Conservation (phyloP, 92 coral and sea anemone species). For the Heteractis magnifica region DNA sequence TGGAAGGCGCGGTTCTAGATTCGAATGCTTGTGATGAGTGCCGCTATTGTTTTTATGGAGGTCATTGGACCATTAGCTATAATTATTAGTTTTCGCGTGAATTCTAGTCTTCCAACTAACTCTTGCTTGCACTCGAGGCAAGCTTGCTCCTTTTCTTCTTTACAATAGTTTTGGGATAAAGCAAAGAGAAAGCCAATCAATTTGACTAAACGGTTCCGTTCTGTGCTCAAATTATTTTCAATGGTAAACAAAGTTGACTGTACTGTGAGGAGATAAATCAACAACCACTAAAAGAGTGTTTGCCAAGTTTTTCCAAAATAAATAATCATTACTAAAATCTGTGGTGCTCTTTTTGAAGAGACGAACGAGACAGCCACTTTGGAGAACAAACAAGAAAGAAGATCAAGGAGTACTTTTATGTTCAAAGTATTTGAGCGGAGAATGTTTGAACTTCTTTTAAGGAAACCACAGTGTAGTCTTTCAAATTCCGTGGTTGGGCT, state of each 20-base stretch:
- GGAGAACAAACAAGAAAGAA: slow-evolving; percentile 15
- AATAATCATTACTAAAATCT: slow-evolving; percentile 14
- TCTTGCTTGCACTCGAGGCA: background rate
- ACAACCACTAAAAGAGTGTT: slow-evolving; percentile 14
- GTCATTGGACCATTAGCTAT: background rate
- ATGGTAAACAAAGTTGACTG: slow-evolving; percentile 26
- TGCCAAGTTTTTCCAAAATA: slow-evolving; percentile 10
- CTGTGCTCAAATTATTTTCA: slow-evolving; percentile 6
- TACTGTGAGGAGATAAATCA: slow-evolving; percentile 2
- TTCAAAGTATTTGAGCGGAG: background rate
- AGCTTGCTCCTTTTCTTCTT: background rate
- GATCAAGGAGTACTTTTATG: background rate
- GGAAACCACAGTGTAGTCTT: slow-evolving; percentile 9
- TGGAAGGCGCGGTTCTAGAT: slow-evolving; percentile 25
- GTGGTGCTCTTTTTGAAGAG: background rate
- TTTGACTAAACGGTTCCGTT: slow-evolving; percentile 32
- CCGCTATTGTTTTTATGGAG: background rate
- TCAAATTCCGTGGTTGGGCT: background rate
- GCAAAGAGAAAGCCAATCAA: slow-evolving; percentile 13
- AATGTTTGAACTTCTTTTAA: slow-evolving; percentile 2
- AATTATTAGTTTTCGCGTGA: background rate
- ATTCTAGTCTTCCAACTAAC: background rate
- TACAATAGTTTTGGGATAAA: background rate
- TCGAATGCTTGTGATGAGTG: background rate
- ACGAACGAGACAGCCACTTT: slow-evolving; percentile 6